Conservation (phyloP, 2,113 vertebrate genomes). For the Abramis brama region DNA sequence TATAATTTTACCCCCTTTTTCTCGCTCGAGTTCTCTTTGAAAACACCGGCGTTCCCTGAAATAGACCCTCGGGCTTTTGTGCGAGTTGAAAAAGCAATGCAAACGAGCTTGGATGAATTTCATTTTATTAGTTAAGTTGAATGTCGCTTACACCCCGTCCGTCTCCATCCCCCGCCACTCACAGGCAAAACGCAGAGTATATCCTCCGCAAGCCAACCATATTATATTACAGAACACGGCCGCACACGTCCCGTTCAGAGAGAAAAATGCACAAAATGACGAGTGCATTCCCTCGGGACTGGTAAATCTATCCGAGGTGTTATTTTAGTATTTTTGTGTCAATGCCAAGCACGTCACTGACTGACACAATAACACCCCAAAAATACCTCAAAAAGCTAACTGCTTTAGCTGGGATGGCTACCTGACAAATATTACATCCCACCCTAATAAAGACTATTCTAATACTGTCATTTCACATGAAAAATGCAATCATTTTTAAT, state of each 20-base stretch:
- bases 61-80: not conserved
- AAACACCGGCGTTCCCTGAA: not conserved
- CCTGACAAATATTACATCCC: not conserved
- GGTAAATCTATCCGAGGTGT: not conserved
- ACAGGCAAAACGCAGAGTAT: slow-evolving; percentile 34
- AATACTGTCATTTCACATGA: not conserved
- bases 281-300: not conserved
- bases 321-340: not conserved
- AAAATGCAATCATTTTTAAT: not conserved
- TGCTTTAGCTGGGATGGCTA: slow-evolving; percentile 39
- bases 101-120: not conserved
- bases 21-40: not conserved
- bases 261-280: slow-evolving; percentile 21
- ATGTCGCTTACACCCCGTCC: slow-evolving; percentile 36
- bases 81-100: not conserved
- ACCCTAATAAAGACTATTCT: not conserved
- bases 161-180: slow-evolving; percentile 55
- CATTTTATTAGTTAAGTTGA: not conserved
- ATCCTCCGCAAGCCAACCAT: slow-evolving; percentile 40
- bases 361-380: slow-evolving; percentile 34
- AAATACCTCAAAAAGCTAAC: slow-evolving; percentile 19
- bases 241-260: slow-evolving; percentile 2
- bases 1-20: not conserved
- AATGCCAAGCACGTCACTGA: slow-evolving; percentile 16
- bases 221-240: slow-evolving; percentile 36